Evolutionary conservation across 1,140 invertebrate genomes (phyloP), one percentile per base, ranked within the genome.

Genomic region (Cyrtorhinus lividipennis): DNA sequence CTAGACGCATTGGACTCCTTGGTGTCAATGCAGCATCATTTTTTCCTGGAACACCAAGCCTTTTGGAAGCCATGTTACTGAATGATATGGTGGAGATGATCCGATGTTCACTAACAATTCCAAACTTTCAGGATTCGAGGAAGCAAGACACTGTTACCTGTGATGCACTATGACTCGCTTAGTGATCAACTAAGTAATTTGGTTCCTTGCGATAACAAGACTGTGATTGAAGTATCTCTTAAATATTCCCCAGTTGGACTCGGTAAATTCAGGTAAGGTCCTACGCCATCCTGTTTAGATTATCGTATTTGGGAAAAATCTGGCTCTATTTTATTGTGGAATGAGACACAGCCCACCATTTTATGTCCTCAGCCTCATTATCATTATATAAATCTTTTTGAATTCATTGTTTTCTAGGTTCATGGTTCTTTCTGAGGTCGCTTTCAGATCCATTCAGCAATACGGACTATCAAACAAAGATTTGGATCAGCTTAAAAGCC

Each of bases 401-500:
- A 5, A 22, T 10, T 20, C 48, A 53, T n/a, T 53, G 48, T 53
- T 53, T 53, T 25, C 86, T 30, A 79, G 86, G 64, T 75, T 95
- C 68, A 81, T 88, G 68, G 73, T 86, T 20, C 88, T 93, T 71
- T 83, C 96, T 68, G 82, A 90, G 68, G 76, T 83, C 23, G 85
- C 91, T 1, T 82, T 96, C 66, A 74, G 82, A 24, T 82, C 82
- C 44, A 79, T 97, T 64, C 74, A 81, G 18, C 68, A 73, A 27
- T 75, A 92, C 25, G 95, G 95, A 20, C 97, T 99, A 69, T 86
- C 85, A 56, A 83, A 88, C 56, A 95, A 95, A 74, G 95, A 98
- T 76, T 78, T 94, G 48, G 95, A 98, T 77, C 94, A 98, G 79
- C 84, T 98, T 0, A 98, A 98, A 76, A 87, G 88, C 57, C 90